Percentiles rank a stretch among this genome's conserved stretches.
Conservation (phyloP, 2,797 vertebrate genomes). For the Loris lydekkerianus region DNA sequence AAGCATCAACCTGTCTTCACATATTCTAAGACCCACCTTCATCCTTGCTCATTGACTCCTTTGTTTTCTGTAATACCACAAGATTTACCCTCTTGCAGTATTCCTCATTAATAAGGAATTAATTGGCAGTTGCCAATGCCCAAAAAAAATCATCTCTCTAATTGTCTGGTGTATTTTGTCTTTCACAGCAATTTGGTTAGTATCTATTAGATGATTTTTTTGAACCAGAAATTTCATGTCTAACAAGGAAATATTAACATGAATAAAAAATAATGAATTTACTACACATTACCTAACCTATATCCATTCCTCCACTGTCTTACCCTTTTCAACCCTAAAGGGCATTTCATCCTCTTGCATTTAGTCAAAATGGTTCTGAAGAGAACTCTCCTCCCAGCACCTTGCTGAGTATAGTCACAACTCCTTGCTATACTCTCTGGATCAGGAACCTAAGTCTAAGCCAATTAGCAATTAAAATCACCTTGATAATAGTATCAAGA, state of each 20-base stretch:
- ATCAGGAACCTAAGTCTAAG: background rate
- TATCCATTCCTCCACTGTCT: background rate
- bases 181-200: background rate
- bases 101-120: background rate
- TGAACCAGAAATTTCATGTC: background rate
- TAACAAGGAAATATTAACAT: background rate
- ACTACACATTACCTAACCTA: background rate
- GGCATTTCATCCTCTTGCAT: background rate
- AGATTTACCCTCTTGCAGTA: background rate
- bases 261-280: background rate
- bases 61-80: background rate
- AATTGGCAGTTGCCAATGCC: background rate
- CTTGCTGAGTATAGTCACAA: background rate
- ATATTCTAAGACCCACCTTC: background rate
- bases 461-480: background rate
- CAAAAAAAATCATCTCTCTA: background rate
- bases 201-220: background rate
- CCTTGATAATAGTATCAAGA: background rate
- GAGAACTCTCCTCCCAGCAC: background rate
- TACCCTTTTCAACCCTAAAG: background rate
- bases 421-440: background rate
- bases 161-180: background rate
- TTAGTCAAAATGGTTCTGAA: background rate
- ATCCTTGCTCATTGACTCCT: background rate
- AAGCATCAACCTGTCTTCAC: background rate